These are phyloP conservation scores for Oryctes rhinoceros DNA, from an alignment of 1,140 invertebrate species.

Conservation along the genomic window DNA sequence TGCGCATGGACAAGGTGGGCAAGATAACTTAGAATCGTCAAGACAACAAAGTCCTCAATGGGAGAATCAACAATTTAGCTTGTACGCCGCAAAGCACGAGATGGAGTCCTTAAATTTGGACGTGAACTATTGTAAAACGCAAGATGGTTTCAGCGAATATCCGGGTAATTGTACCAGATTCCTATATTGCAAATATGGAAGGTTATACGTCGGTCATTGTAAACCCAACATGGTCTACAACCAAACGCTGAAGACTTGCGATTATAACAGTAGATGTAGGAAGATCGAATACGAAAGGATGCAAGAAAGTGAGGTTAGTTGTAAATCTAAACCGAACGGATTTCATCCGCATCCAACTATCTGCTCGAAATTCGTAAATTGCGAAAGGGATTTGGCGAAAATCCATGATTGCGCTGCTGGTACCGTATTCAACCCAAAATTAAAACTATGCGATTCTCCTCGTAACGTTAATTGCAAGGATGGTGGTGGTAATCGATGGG, in stretches of 20 bases:
- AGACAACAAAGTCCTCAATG: neutral
- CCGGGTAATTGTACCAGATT: constrained; percentile 49
- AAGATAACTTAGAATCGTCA: neutral
- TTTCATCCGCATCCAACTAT: neutral
- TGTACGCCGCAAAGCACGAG: neutral
- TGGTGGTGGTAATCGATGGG: neutral
- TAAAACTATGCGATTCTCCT: constrained; percentile 9
- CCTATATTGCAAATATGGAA: constrained; percentile 62
- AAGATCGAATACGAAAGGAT: neutral
- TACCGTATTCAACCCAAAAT: neutral
- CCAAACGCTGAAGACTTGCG: constrained; percentile 58
- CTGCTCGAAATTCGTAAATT: constrained; percentile 16
- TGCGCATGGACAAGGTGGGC: neutral
- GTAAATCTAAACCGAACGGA: neutral
- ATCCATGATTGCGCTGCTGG: constrained; percentile 1
- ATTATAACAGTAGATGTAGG: constrained; percentile 48
- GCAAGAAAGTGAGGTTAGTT: neutral
- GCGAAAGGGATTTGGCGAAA: neutral
- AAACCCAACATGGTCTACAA: constrained; percentile 62
- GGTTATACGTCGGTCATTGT: constrained; percentile 60
- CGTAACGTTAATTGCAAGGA: neutral
- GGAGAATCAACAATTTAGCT: constrained; percentile 12
- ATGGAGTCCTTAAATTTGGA: neutral
- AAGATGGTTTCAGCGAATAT: neutral
- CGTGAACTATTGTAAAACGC: neutral